Base-by-base conservation (phyloP, 2,113 vertebrate genomes). In the Neodontobutis hainanensis region DNA sequence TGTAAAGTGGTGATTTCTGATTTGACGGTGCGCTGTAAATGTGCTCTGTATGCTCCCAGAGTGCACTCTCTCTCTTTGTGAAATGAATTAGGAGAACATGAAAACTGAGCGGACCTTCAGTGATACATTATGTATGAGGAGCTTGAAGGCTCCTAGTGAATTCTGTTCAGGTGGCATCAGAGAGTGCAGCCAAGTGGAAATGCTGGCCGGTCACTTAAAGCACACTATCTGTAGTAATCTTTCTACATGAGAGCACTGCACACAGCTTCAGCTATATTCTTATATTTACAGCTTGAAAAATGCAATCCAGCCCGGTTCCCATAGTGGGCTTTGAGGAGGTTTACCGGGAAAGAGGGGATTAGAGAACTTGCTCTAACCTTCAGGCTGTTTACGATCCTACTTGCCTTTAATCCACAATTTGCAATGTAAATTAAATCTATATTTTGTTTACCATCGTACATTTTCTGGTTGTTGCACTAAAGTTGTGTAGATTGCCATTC, bases 111-210 rank as follows among this genome's bases (percentile, higher is more conserved):
- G 81, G 80, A 86, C 83, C 80, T 77, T 84, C 81, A 63, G 51
- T 50, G 0, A 87, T 91, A 68, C 83, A 91, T 90, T 85, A 91
- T 89, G 85, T 79, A 91, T 90, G 90, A 90, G 81, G 72, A 74
- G 77, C 87, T 88, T 68, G 80, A 76, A 90, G 82, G 79, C 82
- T 85, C 68, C 85, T 74, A 67, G 78, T 83, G 87, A 83, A 90
- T 88, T 83, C 82, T 85, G 88, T 88, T 84, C 88, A 90, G 89
- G 88, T 90, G 82, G 84, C 88, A 85, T 87, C 89, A 85, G 77
- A 83, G 74, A 75, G 85, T 77, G 84, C 88, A 89, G 84, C 80
- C 88, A 77, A 84, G 87, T 85, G 85, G 85, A 90, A 91, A 89
- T 73, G 80, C 82, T 65, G 83, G 72, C 78, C 51, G 83, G 81